Conservation (phyloP, 2,797 vertebrate species). For the Catamblyrhynchus diadema region DNA sequence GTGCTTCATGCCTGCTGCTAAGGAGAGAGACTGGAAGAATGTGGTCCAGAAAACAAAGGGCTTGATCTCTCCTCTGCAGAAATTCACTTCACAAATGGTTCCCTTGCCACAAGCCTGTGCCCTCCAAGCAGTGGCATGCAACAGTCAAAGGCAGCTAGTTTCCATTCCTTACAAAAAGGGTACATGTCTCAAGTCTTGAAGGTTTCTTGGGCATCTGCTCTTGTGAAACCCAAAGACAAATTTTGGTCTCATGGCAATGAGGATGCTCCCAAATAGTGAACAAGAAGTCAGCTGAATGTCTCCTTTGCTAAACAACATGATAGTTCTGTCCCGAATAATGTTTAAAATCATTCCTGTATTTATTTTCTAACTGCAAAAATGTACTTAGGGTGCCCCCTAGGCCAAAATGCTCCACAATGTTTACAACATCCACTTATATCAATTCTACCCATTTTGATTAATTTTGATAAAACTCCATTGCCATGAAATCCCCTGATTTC, state of each 20-base stretch:
- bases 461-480: background rate
- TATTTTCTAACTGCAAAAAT: slow-evolving; percentile 7
- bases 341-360: background rate
- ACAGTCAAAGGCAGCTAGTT: background rate
- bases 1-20: background rate
- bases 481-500: background rate
- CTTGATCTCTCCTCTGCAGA: background rate
- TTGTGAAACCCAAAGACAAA: background rate
- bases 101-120: background rate
- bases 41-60: background rate
- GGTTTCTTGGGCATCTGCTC: background rate
- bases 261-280: background rate
- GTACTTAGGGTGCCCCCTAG: slow-evolving; percentile 64
- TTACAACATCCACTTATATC: background rate
- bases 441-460: background rate
- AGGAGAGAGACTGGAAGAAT: background rate
- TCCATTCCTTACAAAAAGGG: background rate
- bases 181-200: background rate
- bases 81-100: background rate
- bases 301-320: background rate
- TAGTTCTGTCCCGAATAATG: background rate
- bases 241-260: background rate
- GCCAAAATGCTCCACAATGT: background rate
- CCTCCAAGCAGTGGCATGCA: accelerated
- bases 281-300: background rate